Conservation (phyloP, 1,140 invertebrate species). For the Lamellibrachia luymesi region DNA sequence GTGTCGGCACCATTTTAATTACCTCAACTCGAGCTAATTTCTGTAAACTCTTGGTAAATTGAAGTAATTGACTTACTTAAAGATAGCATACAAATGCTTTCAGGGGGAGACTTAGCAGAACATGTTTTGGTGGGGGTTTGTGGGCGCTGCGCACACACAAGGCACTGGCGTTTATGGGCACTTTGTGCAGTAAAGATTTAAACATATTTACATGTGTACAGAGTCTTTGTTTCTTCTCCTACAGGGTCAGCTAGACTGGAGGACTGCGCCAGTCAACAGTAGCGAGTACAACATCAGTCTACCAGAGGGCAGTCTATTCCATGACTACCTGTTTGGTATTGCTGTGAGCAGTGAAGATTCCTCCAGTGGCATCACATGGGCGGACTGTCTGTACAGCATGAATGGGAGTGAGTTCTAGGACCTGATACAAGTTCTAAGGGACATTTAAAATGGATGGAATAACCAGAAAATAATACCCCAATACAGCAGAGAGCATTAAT, state of each 20-base stretch:
- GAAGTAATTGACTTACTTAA: no score
- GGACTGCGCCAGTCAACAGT: neutral
- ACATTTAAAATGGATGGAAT: neutral
- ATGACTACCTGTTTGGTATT: constrained; percentile 1
- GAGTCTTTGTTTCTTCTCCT: neutral
- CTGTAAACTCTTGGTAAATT: no score
- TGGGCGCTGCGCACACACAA: no score
- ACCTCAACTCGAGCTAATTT: no score
- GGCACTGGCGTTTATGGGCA: no score
- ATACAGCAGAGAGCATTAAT: neutral
- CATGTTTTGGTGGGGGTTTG: no score
- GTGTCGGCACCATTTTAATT: no score
- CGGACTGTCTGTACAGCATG: neutral
- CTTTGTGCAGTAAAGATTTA: no score
- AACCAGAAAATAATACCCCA: neutral
- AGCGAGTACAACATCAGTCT: neutral
- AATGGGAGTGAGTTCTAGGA: neutral
- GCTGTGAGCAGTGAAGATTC: neutral
- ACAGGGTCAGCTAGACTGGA: neutral
- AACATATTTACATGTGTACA: no score
- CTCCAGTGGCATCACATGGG: neutral
- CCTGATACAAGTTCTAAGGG: neutral
- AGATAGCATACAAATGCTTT: no score
- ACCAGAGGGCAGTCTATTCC: neutral
- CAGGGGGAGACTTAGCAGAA: no score